Conservation (phyloP, 2,113 vertebrate species). For the Phaethon lepturus region DNA sequence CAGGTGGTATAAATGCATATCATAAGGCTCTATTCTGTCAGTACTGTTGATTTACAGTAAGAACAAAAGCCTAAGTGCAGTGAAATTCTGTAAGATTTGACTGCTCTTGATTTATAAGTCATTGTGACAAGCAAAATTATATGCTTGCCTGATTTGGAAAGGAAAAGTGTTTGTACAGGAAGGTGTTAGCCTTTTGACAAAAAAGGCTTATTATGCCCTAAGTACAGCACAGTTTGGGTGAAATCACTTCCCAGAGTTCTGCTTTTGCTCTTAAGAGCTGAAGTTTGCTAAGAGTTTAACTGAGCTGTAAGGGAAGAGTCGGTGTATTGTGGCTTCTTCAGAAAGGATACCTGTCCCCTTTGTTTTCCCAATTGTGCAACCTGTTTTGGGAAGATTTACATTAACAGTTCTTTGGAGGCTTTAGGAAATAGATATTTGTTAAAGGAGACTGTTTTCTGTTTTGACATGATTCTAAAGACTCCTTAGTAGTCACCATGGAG, state of each 20-base stretch:
- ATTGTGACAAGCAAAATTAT: conserved; percentile 39
- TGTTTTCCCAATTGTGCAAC: neutral
- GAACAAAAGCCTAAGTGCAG: conserved; percentile 18
- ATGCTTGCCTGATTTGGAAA: conserved; percentile 14
- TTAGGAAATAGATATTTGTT: neutral
- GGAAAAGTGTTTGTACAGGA: neutral
- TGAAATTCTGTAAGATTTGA: neutral
- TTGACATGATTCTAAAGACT: neutral
- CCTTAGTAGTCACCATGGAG: neutral
- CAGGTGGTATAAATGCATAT: conserved; percentile 13
- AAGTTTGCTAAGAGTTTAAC: neutral
- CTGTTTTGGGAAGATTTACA: neutral
- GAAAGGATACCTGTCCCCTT: neutral
- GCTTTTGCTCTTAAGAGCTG: neutral
- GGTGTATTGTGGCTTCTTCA: neutral
- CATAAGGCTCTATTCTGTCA: neutral
- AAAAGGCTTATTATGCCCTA: neutral
- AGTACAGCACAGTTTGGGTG: neutral
- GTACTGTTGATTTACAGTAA: neutral
- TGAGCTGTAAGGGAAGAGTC: neutral
- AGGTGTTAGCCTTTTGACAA: conserved; percentile 20
- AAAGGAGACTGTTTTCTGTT: neutral
- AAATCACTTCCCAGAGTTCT: neutral
- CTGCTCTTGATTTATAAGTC: neutral
- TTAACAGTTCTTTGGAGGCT: neutral